Evolutionary conservation across 1,140 invertebrate genomes (phyloP).

Genomic region (Apis florea): DNA sequence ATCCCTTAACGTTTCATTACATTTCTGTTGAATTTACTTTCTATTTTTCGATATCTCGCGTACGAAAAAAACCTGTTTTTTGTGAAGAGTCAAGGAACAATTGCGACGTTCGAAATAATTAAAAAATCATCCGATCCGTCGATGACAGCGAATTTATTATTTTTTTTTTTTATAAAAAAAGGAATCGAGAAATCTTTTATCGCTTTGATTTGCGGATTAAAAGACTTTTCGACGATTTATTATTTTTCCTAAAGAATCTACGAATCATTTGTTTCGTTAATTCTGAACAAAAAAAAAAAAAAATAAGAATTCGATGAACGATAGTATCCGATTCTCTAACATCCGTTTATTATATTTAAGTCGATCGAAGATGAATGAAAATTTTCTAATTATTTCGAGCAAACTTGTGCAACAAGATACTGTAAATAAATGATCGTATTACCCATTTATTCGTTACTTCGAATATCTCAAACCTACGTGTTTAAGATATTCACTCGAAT

Average conservation of each 20-base stretch:
- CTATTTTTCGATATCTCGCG: slow-evolving; percentile 27
- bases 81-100: neutral
- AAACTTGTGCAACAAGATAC: neutral
- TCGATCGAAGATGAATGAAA: too few species aligned
- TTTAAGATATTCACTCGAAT: neutral
- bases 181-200: neutral
- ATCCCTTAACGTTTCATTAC: neutral
- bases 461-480: neutral
- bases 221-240: neutral
- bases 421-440: neutral
- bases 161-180: neutral
- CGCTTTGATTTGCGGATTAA: neutral
- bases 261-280: neutral
- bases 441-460: too few species aligned
- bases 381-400: slow-evolving; percentile 12
- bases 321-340: neutral
- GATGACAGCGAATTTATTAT: neutral
- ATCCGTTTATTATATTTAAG: neutral
- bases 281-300: neutral
- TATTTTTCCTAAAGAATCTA: neutral
- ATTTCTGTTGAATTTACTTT: neutral
- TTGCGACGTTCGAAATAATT: neutral
- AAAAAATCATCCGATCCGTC: neutral
- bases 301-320: neutral
- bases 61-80: neutral